These are phyloP conservation scores for Barnardius zonarius DNA, from an alignment of 2,113 vertebrate genomes.

Conservation along the genomic window DNA sequence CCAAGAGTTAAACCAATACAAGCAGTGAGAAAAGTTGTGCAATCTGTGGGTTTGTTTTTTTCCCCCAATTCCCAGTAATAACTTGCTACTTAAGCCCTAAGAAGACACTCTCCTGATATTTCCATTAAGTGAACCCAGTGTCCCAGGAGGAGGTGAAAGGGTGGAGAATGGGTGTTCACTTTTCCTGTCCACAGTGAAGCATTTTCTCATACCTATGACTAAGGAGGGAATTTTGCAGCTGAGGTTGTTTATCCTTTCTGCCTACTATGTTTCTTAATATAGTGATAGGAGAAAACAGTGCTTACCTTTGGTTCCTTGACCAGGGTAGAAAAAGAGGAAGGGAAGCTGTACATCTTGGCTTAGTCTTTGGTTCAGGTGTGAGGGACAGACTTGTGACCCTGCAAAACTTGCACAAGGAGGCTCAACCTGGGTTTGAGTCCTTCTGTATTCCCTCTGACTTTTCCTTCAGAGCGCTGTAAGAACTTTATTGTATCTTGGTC, in stretches of 20 bases:
- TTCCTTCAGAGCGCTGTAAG: background rate
- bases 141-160: slow-evolving; percentile 7
- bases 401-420: background rate
- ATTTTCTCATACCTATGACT: slow-evolving; percentile 60
- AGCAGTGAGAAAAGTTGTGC: background rate
- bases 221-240: slow-evolving; percentile 15
- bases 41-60: background rate
- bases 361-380: background rate
- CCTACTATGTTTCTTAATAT: background rate
- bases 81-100: background rate
- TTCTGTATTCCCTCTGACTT: background rate
- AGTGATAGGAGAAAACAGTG: background rate
- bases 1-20: background rate
- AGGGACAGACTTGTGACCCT: background rate
- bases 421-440: background rate
- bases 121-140: background rate
- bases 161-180: slow-evolving; percentile 52
- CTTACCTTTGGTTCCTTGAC: background rate
- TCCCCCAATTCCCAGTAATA: background rate
- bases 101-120: background rate
- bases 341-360: background rate
- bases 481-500: background rate
- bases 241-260: background rate
- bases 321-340: background rate
- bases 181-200: slow-evolving; percentile 22